Percentiles rank a stretch among this genome's conserved stretches.
phyloP scores from a whole-genome alignment of 2,797 vertebrate genomes.

The Selene dorsalis region DNA sequence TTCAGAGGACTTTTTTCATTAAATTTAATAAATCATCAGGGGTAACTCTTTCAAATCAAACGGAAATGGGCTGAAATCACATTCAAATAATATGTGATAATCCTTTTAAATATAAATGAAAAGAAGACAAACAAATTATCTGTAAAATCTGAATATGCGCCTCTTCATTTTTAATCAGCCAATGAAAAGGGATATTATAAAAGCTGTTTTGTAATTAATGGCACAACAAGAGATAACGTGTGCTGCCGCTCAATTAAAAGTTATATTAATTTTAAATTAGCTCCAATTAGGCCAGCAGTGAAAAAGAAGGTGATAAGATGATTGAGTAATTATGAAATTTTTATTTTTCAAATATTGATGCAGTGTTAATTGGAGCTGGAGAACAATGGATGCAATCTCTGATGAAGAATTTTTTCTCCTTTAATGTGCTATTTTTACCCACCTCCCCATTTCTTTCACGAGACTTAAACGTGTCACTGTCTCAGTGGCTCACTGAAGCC shows the following conservation, averaged over 20 bases:
- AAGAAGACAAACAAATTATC: constrained; percentile 49
- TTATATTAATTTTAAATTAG: constrained; percentile 85
- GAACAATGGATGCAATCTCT: constrained; percentile 60
- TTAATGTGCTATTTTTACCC: background rate
- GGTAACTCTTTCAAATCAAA: constrained; percentile 22
- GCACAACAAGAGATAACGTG: constrained; percentile 77
- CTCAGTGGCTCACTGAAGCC: background rate
- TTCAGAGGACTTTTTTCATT: constrained; percentile 1
- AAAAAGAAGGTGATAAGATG: constrained; percentile 80
- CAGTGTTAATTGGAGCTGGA: constrained; percentile 73
- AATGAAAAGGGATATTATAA: constrained; percentile 66
- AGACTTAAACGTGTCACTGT: background rate
- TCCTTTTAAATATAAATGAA: constrained; percentile 51
- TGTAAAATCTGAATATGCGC: constrained; percentile 40
- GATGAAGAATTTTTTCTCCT: constrained; percentile 7
- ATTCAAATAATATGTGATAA: constrained; percentile 18
- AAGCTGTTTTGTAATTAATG: constrained; percentile 73
- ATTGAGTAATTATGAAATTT: constrained; percentile 79
- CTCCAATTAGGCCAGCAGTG: constrained; percentile 77
- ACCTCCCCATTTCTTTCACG: constrained; percentile 1
- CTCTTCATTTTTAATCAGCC: constrained; percentile 64
- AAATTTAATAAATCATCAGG: constrained; percentile 10
- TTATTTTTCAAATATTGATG: constrained; percentile 78
- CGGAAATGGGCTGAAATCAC: constrained; percentile 28
- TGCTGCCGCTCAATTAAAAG: constrained; percentile 79